Evolutionary conservation across 2,888 invertebrate species (phyloP), one percentile per base, ranked within the genome.

Genomic region (Hypercompe scribonia): DNA sequence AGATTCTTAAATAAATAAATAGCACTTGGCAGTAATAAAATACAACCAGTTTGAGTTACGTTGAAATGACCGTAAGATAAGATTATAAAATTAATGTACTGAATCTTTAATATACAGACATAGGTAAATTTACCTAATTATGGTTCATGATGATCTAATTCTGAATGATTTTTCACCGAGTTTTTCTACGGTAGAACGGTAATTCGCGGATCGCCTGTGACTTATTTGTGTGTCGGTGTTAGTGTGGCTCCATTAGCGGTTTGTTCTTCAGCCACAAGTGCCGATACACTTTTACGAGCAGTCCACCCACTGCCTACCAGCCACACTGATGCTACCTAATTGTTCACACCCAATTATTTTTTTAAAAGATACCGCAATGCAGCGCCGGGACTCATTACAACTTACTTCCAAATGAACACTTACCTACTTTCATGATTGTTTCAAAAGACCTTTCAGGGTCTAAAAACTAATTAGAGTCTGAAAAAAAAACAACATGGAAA

Each of bases 221-320:
- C 78, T 83, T 69, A 70, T 36, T n/a, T 64, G 24, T 3, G n/a
- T 34, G 58, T 46, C 64, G 71, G 72, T 71, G 77, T 72, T 74
- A 78, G 78, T 75, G 81, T 71, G 75, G 78, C 79, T 86, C 84
- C 87, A 87, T 87, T 87, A 87, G 86, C 78, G 79, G 79, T 74
- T 28, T 73, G 74, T 66, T 76, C 79, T 76, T 77, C 65, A 75
- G 73, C 82, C 79, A 72, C 78, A 68, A 74, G 77, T 76, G 77
- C 78, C 78, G 84, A 80, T 77, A 84, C 76, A 70, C 79, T 76
- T 85, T 79, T 78, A 84, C 77, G 79, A 84, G 78, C 50, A 18
- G 34, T 46, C 39, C 50, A 36, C 24, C 31, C 21, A 8, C 67
- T 50, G 46, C 54, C 28, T 42, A 24, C 28, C 50, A 50, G 18